Percentiles rank a stretch among this genome's conserved stretches.
These are phyloP conservation scores for Dipodomys spectabilis DNA, from an alignment of 2,113 vertebrate genomes.

Conservation along the genomic window DNA sequence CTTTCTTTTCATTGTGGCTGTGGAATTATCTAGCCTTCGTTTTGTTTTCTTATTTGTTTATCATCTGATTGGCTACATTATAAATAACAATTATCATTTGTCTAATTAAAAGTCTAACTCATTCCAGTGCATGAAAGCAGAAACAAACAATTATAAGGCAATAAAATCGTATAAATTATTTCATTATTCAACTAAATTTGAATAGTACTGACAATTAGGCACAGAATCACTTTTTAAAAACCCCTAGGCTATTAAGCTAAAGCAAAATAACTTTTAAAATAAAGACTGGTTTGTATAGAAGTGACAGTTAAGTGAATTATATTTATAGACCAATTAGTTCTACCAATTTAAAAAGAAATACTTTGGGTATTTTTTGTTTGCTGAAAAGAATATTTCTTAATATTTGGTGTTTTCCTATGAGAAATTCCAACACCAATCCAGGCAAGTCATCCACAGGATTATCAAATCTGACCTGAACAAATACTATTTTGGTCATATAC, in stretches of 20 bases:
- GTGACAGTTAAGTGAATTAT: background rate
- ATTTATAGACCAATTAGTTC: background rate
- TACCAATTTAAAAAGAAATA: slow-evolving; percentile 29
- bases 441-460: background rate
- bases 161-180: background rate
- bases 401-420: background rate
- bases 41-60: slow-evolving; percentile 17
- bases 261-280: background rate
- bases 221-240: background rate
- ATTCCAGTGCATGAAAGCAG: slow-evolving; percentile 23
- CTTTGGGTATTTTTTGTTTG: background rate
- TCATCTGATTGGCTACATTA: background rate
- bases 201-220: background rate
- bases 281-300: background rate
- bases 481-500: background rate
- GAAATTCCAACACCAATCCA: background rate
- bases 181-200: slow-evolving; percentile 16
- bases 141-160: slow-evolving; percentile 7
- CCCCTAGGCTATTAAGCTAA: slow-evolving; percentile 17
- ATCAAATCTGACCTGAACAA: slow-evolving; percentile 21
- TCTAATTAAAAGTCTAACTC: slow-evolving; percentile 4
- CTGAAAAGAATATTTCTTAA: background rate
- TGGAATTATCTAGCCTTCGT: background rate
- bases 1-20: background rate
- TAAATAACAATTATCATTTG: background rate